These are phyloP conservation scores for Macrotis lagotis DNA, from an alignment of 2,113 vertebrate genomes.

Conservation along the genomic window DNA sequence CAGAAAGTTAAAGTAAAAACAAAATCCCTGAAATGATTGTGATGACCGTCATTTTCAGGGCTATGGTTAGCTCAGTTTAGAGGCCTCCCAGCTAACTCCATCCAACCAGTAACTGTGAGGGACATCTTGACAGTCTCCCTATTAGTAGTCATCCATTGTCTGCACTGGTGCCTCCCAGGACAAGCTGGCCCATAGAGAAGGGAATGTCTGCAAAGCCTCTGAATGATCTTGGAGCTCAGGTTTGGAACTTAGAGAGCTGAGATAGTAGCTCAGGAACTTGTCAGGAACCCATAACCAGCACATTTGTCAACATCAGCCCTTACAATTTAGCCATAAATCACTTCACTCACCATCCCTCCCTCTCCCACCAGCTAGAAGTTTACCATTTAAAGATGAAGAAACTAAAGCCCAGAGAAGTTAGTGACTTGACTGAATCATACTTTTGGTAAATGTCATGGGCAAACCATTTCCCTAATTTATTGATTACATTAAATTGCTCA, in stretches of 20 bases:
- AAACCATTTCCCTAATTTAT: not conserved
- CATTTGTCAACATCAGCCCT: not conserved
- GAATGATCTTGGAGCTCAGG: not conserved
- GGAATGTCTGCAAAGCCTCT: not conserved
- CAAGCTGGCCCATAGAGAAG: not conserved
- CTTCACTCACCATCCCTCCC: not conserved
- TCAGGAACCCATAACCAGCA: not conserved
- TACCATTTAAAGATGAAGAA: not conserved
- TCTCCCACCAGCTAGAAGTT: not conserved
- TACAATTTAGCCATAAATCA: not conserved
- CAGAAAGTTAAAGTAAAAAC: not conserved
- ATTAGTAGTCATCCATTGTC: not conserved
- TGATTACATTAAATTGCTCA: not conserved
- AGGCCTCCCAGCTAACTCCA: not conserved
- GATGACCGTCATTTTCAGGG: not conserved
- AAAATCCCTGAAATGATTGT: not conserved
- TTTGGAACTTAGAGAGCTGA: not conserved
- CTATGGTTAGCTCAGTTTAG: not conserved
- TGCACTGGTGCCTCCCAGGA: not conserved
- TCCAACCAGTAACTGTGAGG: not conserved
- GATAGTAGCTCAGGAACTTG: not conserved
- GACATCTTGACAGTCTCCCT: not conserved
- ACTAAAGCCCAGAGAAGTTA: not conserved
- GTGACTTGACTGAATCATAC: not conserved
- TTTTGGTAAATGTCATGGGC: not conserved